phyloP scores from a whole-genome alignment of 2,797 vertebrate species.

The Etheostoma perlongum region DNA sequence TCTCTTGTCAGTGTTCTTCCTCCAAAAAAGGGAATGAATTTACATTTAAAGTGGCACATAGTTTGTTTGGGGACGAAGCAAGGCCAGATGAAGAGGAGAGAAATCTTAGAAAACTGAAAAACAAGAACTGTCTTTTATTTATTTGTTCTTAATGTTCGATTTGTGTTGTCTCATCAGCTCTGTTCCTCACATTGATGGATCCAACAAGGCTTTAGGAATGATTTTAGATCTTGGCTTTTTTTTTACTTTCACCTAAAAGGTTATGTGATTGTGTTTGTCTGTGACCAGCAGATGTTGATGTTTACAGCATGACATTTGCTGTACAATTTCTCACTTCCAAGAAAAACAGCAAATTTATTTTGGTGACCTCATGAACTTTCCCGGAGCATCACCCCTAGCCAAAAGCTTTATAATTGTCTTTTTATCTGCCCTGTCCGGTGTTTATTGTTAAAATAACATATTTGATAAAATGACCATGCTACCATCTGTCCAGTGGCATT shows the following conservation, averaged over 20 bases:
- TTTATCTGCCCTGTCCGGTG: conserved; percentile 21
- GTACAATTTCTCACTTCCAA: conserved; percentile 25
- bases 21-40: conserved; percentile 66
- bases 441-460: conserved; percentile 34
- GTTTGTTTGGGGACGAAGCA: conserved; percentile 60
- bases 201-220: conserved; percentile 20
- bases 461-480: conserved; percentile 29
- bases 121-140: conserved; percentile 60
- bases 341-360: conserved; percentile 28
- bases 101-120: conserved; percentile 66
- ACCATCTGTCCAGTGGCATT: conserved; percentile 11
- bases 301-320: conserved; percentile 24
- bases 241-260: conserved; percentile 26
- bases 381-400: conserved; percentile 21
- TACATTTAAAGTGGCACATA: conserved; percentile 85
- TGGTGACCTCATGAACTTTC: conserved; percentile 28
- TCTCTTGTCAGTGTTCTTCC: conserved; percentile 75
- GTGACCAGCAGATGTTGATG: conserved; percentile 25
- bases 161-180: conserved; percentile 53
- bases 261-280: conserved; percentile 29
- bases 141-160: conserved; percentile 61
- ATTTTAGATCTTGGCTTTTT: conserved; percentile 16
- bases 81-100: conserved; percentile 63
- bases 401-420: conserved; percentile 25
- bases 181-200: conserved; percentile 41